These are phyloP conservation scores for Stomorhina lunata DNA, from an alignment of 2,888 invertebrate species.

Conservation along the genomic window DNA sequence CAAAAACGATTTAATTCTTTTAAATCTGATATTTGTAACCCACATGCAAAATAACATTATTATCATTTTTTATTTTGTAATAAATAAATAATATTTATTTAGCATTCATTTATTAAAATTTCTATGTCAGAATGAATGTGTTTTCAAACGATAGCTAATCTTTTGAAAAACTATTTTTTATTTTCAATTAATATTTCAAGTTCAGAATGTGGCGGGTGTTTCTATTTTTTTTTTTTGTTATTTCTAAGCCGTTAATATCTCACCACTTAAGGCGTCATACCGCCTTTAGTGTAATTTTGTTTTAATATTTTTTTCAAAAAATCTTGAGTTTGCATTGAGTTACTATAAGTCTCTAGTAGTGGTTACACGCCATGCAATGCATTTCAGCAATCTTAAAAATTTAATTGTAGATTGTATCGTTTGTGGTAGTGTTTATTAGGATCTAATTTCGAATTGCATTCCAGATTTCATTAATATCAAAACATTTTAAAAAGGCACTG, in stretches of 20 bases:
- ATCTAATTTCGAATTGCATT: too few relatives aligned
- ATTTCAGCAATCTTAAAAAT: too few relatives aligned
- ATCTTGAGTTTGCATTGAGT: too few relatives aligned
- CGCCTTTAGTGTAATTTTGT: too few relatives aligned
- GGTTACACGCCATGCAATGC: too few relatives aligned
- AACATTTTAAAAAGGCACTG: too few relatives aligned
- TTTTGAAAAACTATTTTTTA: slow-evolving; percentile 23
- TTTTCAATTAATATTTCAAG: slow-evolving; percentile 50
- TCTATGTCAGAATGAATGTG: not conserved
- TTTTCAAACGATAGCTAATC: not conserved
- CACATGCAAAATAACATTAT: slow-evolving; percentile 26
- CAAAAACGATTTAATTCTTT: not conserved
- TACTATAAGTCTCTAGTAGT: too few relatives aligned
- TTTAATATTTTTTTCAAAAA: not conserved
- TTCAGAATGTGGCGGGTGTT: slow-evolving; percentile 32
- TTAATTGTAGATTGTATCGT: too few relatives aligned
- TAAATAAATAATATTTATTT: slow-evolving; percentile 18
- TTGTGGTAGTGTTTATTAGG: too few relatives aligned
- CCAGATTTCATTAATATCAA: too few relatives aligned
- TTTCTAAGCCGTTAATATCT: not conserved
- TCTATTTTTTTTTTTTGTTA: too few relatives aligned
- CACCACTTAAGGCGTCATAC: too few relatives aligned
- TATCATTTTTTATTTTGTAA: not conserved
- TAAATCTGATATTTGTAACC: not conserved
- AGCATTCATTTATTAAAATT: slow-evolving; percentile 12